phyloP scores from a whole-genome alignment of 2,797 vertebrate species.

The Ataeniobius toweri region DNA sequence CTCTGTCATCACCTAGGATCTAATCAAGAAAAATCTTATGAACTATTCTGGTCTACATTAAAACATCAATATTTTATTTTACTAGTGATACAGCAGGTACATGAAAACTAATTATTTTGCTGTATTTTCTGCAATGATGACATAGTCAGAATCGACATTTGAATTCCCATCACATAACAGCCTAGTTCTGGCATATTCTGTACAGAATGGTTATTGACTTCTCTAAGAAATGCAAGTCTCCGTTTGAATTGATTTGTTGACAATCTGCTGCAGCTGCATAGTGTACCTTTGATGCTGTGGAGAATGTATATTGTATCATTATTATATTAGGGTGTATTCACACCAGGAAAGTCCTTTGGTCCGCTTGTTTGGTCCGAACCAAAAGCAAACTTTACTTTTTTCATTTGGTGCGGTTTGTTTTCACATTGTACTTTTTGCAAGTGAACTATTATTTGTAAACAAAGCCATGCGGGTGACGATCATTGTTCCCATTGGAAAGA shows the following conservation, averaged over 20 bases:
- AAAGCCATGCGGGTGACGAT: no score
- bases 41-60: slow-evolving; percentile 20
- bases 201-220: slow-evolving; percentile 61
- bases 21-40: slow-evolving; percentile 32
- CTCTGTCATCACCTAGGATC: slow-evolving; percentile 16
- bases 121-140: slow-evolving; percentile 28
- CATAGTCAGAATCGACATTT: slow-evolving; percentile 31
- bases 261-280: slow-evolving; percentile 51
- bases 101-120: slow-evolving; percentile 3
- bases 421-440: no score
- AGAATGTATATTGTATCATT: slow-evolving; percentile 52
- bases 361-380: no score
- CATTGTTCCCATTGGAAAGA: no score
- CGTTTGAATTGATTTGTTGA: slow-evolving; percentile 67
- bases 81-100: background rate
- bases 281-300: slow-evolving; percentile 44
- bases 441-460: no score
- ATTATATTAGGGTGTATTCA: slow-evolving; percentile 28
- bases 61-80: background rate
- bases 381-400: no score
- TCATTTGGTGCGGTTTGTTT: no score
- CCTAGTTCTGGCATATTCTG: slow-evolving; percentile 41
- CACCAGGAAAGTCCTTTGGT: no score
- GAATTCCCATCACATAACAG: slow-evolving; percentile 40
- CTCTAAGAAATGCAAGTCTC: slow-evolving; percentile 59